phyloP scores from a whole-genome alignment of 2,797 vertebrate genomes.

The Pogoniulus pusillus region DNA sequence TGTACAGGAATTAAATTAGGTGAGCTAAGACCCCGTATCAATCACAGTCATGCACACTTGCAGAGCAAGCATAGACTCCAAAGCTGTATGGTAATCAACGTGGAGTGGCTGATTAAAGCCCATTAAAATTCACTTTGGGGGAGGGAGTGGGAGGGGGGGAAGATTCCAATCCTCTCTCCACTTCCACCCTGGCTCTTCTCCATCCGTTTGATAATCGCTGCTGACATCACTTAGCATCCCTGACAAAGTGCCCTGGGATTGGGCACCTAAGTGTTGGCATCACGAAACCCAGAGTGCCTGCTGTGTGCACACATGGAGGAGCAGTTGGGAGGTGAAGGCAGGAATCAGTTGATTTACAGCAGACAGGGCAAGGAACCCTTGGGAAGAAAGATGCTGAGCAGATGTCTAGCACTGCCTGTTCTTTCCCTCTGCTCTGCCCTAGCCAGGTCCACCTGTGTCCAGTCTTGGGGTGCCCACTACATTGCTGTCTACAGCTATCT shows the following conservation, averaged over 20 bases:
- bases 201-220: background rate
- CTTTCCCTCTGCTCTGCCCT: no score
- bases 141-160: no score
- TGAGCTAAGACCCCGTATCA: conserved; percentile 17
- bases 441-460: no score
- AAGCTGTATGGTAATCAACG: conserved; percentile 41
- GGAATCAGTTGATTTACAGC: background rate
- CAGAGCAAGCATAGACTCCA: background rate
- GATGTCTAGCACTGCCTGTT: no score
- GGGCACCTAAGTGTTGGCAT: background rate
- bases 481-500: no score
- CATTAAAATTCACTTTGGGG: conserved; percentile 48
- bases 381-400: background rate
- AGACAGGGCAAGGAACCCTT: background rate
- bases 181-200: conserved; percentile 1
- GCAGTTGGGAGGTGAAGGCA: background rate
- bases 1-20: conserved; percentile 64
- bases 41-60: conserved; percentile 14
- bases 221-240: conserved; percentile 18
- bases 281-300: fast-evolving
- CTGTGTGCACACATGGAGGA: background rate
- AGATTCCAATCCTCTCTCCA: background rate
- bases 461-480: no score
- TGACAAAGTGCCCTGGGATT: background rate
- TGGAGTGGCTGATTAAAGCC: conserved; percentile 68